phyloP scores from a whole-genome alignment of 1,140 invertebrate genomes.

The Asbolus verrucosus region DNA sequence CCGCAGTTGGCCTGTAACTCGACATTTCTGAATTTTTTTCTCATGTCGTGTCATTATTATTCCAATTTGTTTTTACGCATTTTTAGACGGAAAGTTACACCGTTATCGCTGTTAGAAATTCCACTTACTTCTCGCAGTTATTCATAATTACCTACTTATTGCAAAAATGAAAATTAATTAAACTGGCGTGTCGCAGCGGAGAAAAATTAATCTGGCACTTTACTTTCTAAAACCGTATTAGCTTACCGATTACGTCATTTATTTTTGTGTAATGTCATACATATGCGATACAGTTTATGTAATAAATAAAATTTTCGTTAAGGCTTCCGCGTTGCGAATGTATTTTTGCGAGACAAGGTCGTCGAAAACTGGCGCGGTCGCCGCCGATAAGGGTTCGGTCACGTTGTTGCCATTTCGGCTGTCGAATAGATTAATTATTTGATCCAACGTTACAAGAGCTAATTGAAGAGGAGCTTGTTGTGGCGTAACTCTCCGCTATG shows the following conservation, averaged over 20 bases:
- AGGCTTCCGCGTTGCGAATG: conserved; percentile 12
- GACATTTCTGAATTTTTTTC: neutral
- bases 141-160: conserved; percentile 35
- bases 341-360: too few species aligned
- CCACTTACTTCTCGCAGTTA: conserved; percentile 9
- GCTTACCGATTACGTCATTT: neutral
- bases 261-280: conserved; percentile 1
- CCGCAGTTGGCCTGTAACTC: too few species aligned
- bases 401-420: too few species aligned
- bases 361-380: too few species aligned
- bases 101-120: neutral
- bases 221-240: conserved; percentile 28
- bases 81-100: too few species aligned
- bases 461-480: conserved; percentile 21
- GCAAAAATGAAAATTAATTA: conserved; percentile 33
- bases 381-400: too few species aligned
- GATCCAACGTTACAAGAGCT: conserved; percentile 21
- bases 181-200: conserved; percentile 1
- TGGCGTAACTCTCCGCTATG: conserved; percentile 32
- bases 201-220: conserved; percentile 11
- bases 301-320: conserved; percentile 15
- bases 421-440: neutral
- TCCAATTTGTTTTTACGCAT: too few species aligned
- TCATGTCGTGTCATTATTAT: too few species aligned
- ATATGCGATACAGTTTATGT: conserved; percentile 18